phyloP scores from a whole-genome alignment of 2,797 vertebrate species.

The Tachyglossus aculeatus region DNA sequence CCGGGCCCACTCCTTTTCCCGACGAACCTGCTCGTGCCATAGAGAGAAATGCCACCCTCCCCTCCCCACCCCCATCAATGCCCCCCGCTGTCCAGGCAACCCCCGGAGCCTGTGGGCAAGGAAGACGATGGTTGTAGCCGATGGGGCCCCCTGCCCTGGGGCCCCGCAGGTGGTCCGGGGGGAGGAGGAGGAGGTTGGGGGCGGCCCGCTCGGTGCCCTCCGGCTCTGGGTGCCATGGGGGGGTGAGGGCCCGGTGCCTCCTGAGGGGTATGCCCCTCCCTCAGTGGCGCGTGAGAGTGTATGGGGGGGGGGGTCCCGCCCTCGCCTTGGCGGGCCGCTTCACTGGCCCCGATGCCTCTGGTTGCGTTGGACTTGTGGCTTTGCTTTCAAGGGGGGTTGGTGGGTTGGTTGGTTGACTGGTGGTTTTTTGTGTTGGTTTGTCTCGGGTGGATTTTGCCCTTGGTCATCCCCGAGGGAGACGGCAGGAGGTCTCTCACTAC shows the following conservation, averaged over 20 bases:
- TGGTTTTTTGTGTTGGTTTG: slow-evolving; percentile 60
- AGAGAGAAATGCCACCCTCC: no score
- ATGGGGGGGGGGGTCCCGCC: no score
- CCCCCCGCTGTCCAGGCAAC: no score
- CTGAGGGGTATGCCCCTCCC: slow-evolving; percentile 58
- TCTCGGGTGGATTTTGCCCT: slow-evolving; percentile 68
- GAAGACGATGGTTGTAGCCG: no score
- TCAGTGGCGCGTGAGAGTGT: no score
- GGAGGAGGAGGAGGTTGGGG: neutral
- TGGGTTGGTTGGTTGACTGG: slow-evolving; percentile 68
- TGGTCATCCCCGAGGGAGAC: slow-evolving; percentile 74
- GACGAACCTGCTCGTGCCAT: slow-evolving; percentile 11
- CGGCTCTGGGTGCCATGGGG: neutral
- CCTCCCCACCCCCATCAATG: no score
- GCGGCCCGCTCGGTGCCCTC: neutral
- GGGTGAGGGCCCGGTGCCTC: slow-evolving; percentile 11
- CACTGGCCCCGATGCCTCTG: slow-evolving; percentile 45
- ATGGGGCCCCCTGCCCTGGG: no score
- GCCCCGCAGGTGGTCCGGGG: no score
- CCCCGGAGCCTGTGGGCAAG: no score
- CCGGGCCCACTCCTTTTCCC: neutral
- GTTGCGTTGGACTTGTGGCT: slow-evolving; percentile 60
- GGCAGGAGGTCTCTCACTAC: slow-evolving; percentile 73
- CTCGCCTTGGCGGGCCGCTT: slow-evolving; percentile 57
- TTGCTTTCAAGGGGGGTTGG: slow-evolving; percentile 50